Conservation (phyloP, 1,140 invertebrate genomes). For the Anthonomus grandis region DNA sequence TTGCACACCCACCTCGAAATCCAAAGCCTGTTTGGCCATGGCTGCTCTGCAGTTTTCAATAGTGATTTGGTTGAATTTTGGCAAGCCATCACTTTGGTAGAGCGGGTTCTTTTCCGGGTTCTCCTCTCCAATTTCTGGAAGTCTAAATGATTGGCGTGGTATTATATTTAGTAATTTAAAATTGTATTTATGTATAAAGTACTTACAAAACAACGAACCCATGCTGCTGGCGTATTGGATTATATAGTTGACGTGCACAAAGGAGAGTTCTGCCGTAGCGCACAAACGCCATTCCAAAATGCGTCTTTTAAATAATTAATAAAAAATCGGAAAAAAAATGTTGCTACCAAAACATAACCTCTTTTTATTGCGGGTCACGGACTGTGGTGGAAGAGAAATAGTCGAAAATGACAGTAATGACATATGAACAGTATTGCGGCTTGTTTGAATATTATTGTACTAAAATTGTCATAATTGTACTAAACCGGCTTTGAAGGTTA, state of each 20-base stretch:
- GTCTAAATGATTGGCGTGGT: constrained; percentile 60
- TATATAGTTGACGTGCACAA: background rate
- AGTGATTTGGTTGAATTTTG: constrained; percentile 76
- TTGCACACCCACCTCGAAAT: constrained; percentile 75
- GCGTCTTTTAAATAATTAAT: background rate
- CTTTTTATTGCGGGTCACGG: no score
- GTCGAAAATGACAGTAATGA: no score
- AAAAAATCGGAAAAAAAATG: background rate
- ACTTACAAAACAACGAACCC: constrained; percentile 19
- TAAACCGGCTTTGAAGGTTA: no score
- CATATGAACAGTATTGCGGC: no score
- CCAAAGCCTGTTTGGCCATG: constrained; percentile 76
- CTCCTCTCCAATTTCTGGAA: constrained; percentile 88
- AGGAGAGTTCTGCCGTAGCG: background rate
- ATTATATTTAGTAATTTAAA: background rate
- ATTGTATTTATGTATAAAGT: background rate
- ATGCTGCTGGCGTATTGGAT: constrained; percentile 4
- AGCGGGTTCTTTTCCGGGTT: constrained; percentile 69
- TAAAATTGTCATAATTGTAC: no score
- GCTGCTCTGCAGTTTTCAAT: constrained; percentile 78
- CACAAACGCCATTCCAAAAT: constrained; percentile 12
- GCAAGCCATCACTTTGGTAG: constrained; percentile 68
- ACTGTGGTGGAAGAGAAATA: no score
- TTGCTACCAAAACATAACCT: constrained; percentile 3
- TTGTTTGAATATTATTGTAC: no score